Percentiles rank a stretch among this genome's conserved stretches.
These are phyloP conservation scores for Elaphurus davidianus DNA, from an alignment of 2,113 vertebrate species.

Conservation along the genomic window DNA sequence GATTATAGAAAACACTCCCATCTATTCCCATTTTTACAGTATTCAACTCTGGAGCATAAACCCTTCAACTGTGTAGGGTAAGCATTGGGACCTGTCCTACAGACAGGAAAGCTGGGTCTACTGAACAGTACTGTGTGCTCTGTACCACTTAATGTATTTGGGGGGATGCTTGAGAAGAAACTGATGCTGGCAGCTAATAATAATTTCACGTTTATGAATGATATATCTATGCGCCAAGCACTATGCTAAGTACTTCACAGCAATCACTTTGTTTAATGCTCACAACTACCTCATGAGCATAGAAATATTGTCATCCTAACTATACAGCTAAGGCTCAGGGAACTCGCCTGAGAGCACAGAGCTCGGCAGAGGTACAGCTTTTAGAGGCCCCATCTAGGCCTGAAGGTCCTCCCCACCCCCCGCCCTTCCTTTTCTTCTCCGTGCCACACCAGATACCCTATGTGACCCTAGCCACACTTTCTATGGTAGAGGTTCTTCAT, in stretches of 20 bases:
- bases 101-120: background rate
- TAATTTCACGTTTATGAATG: background rate
- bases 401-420: background rate
- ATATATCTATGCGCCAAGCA: background rate
- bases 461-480: background rate
- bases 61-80: background rate
- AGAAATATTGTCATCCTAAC: background rate
- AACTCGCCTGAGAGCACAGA: background rate
- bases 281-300: background rate
- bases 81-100: background rate
- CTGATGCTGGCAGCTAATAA: background rate
- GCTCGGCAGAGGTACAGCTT: background rate
- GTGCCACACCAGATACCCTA: background rate
- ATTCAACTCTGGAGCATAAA: background rate
- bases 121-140: background rate
- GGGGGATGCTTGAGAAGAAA: background rate
- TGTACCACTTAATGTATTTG: background rate
- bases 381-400: background rate
- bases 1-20: background rate
- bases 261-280: background rate
- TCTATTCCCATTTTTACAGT: background rate
- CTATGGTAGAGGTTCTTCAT: background rate
- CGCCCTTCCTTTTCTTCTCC: background rate
- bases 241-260: background rate
- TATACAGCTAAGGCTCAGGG: background rate